These are phyloP conservation scores for Gambusia yucatana DNA, from an alignment of 2,797 vertebrate species.

Conservation along the genomic window DNA sequence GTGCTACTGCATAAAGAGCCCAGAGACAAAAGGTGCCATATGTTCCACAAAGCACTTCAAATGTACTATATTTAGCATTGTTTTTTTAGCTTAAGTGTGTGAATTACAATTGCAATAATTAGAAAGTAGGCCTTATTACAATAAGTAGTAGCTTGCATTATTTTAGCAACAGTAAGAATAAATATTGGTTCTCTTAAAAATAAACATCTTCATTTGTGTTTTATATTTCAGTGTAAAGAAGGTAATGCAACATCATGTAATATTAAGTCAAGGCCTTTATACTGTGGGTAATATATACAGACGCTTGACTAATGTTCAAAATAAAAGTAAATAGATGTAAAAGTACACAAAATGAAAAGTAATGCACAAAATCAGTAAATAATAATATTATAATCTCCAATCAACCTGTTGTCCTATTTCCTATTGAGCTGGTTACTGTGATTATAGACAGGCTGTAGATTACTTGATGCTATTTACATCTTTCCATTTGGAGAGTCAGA, in stretches of 20 bases:
- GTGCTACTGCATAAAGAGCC: not conserved
- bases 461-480: constrained; percentile 53
- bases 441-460: constrained; percentile 63
- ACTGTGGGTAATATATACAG: not conserved
- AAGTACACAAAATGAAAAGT: not conserved
- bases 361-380: not conserved
- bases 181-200: not conserved
- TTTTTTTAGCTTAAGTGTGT: not conserved
- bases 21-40: not conserved
- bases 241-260: not conserved
- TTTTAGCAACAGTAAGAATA: not conserved
- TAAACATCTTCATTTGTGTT: not conserved
- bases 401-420: constrained; percentile 27
- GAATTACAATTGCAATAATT: not conserved
- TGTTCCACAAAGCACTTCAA: not conserved
- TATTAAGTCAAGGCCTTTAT: not conserved
- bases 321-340: not conserved
- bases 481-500: constrained; percentile 55
- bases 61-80: not conserved
- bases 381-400: constrained; percentile 4
- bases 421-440: constrained; percentile 47
- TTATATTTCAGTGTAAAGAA: not conserved
- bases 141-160: not conserved
- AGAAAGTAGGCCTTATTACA: not conserved
- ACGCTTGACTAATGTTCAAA: not conserved